Evolutionary conservation across 35 echinoderm and acorn worm species (phyloP), one percentile per base, ranked within the genome.

Genomic region (Amphiura filiformis): DNA sequence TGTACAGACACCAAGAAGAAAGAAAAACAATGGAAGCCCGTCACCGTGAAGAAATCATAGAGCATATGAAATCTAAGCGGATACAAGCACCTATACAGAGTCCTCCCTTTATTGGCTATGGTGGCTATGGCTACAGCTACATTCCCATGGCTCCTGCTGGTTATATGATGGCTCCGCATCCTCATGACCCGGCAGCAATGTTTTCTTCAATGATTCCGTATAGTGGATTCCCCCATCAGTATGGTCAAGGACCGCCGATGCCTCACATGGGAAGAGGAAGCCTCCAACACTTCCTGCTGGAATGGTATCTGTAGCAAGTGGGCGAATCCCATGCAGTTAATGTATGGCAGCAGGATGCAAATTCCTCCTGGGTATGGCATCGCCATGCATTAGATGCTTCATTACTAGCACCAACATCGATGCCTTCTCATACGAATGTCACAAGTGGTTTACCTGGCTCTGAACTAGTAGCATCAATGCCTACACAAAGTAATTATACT

Each of bases 181-280:
- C 41, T 47, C 61, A 70, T n/a, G 61, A 70, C 26, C 20, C 7
- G 7, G 28, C 11, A 13, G 61, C 61, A 30, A 18, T 70, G 17
- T 70, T 13, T 70, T 13, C 61, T 70, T 70, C 61, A 70, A 70
- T 70, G 61, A 70, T 70, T 70, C 61, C 61, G 28, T 70, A 70
- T 70, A 23, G 61, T 26, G 61, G 7, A n/a, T 18, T 30, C 17
- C 7, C 7, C 44, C 61, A 70, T 70, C 61, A 70, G 61, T 70
- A 70, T n/a, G 26, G 61, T 3, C 61, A 70, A 70, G 61, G 61
- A 70, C 11, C 61, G 28, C 17, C 41, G 41, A 47, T 47, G 41
- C 61, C 61, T 70, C 15, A 30, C 17, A 30, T 70, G 15, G 61
- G 61, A 70, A 70, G 61, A 70, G 61, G 61, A 70, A 70, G 61